A percentile compares a stretch with the other conserved stretches of the same genome.
Evolutionary conservation across 2,888 invertebrate genomes (phyloP).

Genomic region (Dasypolia templi): DNA sequence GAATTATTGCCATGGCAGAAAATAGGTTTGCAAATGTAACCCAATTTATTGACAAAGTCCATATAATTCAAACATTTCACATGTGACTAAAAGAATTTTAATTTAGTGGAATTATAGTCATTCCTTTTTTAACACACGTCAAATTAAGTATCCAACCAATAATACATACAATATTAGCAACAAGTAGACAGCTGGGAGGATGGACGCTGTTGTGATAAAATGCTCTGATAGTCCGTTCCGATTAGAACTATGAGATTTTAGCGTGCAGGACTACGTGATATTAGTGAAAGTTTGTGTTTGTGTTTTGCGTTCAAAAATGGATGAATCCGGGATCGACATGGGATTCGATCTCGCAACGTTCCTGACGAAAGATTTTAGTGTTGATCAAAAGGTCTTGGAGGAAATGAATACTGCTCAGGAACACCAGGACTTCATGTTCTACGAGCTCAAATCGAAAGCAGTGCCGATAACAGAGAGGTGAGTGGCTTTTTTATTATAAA

Average conservation of each 20-base stretch:
- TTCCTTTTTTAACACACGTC: slow-evolving; percentile 79
- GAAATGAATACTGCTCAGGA: slow-evolving; percentile 90
- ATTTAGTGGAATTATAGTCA: slow-evolving; percentile 76
- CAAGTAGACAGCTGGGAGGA: slow-evolving; percentile 89
- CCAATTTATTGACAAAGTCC: slow-evolving; percentile 58
- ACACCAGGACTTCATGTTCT: slow-evolving; percentile 91
- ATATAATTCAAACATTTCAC: slow-evolving; percentile 37
- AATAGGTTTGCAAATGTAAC: slow-evolving; percentile 45
- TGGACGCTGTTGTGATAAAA: slow-evolving; percentile 83
- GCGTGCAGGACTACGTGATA: slow-evolving; percentile 71
- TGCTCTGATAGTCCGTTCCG: slow-evolving; percentile 77
- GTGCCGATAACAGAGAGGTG: slow-evolving; percentile 91
- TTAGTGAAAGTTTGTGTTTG: slow-evolving; percentile 77
- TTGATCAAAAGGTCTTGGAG: slow-evolving; percentile 89
- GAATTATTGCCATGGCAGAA: slow-evolving; percentile 55
- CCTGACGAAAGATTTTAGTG: slow-evolving; percentile 89
- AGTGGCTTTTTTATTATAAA: slow-evolving; percentile 72
- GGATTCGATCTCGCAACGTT: slow-evolving; percentile 91
- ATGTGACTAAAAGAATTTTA: slow-evolving; percentile 57
- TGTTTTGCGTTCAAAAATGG: slow-evolving; percentile 84
- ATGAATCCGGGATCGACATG: slow-evolving; percentile 92
- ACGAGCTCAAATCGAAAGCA: slow-evolving; percentile 91
- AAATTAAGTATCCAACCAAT: slow-evolving; percentile 76
- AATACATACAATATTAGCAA: slow-evolving; percentile 80
- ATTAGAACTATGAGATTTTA: slow-evolving; percentile 79